Evolutionary conservation across 2,888 invertebrate genomes (phyloP), one percentile per base, ranked within the genome.

Genomic region (Drosophila mercatorum): DNA sequence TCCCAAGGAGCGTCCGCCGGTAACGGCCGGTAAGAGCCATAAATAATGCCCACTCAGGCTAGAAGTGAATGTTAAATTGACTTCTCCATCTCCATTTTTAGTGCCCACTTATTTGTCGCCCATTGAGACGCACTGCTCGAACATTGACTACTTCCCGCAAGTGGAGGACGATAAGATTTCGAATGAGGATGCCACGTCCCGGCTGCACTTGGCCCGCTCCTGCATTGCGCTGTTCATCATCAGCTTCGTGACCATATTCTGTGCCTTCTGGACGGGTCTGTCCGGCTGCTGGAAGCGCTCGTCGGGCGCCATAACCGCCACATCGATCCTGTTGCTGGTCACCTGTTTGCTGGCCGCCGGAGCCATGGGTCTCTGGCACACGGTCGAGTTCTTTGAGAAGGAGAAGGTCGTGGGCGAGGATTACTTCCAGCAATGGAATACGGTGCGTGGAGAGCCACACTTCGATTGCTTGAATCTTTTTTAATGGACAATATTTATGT

Each of bases 261-360:
- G 98, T 85, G 97, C 98, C 28, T 98, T 98, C 94, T 97, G 98
- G 95, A 97, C 98, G 63, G 99, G 99, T 68, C 96, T 98, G 14
- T 97, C 98, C 40, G 98, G 99, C 83, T 99, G 99, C 93, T 99
- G 98, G 98, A 96, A 97, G 93, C 95, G 98, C 84, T 98, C 98
- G 57, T 97, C 98, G 10, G 97, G 97, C 79, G 97, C 98, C 92
- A 97, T 98, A 88, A 97, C 98, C 36, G 97, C 97, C 59, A 98
- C 98, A 5, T 98, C 98, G 38, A 97, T 98, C 83, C 78, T 93
- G 49, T 81, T 93, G 77, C 80, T 93, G 68, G 91, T 92, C 59
- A 91, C 93, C 96, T 98, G 98, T 93, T 93, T 98, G 73, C 93
- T 98, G 88, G 96, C 97, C 78, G 98, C 98, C 40, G 98, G 97